Evolutionary conservation across 2,888 invertebrate species (phyloP), one percentile per base, ranked within the genome.

Genomic region (Polia nebulosa): DNA sequence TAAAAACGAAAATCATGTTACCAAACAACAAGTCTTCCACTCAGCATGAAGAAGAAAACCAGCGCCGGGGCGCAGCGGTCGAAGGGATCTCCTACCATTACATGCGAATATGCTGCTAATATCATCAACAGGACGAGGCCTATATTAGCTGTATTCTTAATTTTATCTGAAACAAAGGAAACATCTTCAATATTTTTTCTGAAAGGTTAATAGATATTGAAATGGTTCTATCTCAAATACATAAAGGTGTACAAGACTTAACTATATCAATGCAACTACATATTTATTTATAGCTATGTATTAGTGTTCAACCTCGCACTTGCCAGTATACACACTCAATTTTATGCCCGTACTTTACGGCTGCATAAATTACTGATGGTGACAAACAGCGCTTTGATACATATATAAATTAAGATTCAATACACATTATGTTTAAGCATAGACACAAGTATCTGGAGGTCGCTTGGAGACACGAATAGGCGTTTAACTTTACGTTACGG

Each of bases 11-110:
- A 62, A 67, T 52, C 6, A 57, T 62, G 85, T 93, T 94, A 97
- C 97, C 96, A 99, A 74, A 99, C 98, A 27, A 99, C 98, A 76
- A 99, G 96, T 81, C 99, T 96, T 74, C 99, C 99, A 80, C 97
- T 97, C 55, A 99, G 95, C 98, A 99, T 98, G 91, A 99, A 98
- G 91, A 98, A 98, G 94, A 99, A 99, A 79, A 98, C 98, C 89
- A 99, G 93, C 65, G 98, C 98, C 0, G 98, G 98, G 17, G 98
- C 99, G 62, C 98, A 98, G 83, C 99, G 96, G 92, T 99, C 99
- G 91, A 99, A 97, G 81, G 98, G 98, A 92, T 99, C 99, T 61
- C 98, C 98, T 39, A 99, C 98, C 97, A 98, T 98, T 88, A 98
- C 97, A 91, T 99, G 99, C 17, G 99, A 99, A 92, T 99, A 99